Base-by-base conservation (phyloP, 2,113 vertebrate genomes). In the Platanista minor region DNA sequence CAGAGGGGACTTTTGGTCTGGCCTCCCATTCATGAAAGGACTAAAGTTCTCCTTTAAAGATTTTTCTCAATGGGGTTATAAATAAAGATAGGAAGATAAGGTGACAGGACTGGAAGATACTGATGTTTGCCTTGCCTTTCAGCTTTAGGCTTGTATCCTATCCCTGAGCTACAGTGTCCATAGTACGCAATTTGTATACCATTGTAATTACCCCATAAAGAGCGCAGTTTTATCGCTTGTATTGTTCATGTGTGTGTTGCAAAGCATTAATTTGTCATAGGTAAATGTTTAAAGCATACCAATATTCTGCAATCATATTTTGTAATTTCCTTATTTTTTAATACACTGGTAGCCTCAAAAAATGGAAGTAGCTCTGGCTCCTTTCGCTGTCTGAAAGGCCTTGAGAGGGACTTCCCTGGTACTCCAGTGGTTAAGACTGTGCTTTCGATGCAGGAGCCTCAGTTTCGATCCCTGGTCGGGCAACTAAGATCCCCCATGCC, bases 271-370 rank as follows among this genome's bases (percentile, higher is more conserved):
- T 61, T n/a, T 74, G 54, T 81, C 80, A 52, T 13, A 67, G 10
- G 20, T 81, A 74, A 75, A 66, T n/a, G 36, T 93, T 78, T 94
- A 85, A 85, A 89, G 59, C 27, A 57, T n/a, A 74, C n/a, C 72
- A 74, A 52, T 77, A 72, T 78, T 87, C 69, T 72, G 54, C 54
- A 86, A 91, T 49, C 27, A 64, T 41, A 61, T 84, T 94, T 90
- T 92, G 87, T 27, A 95, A 96, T 92, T 80, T 96, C 96, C 82
- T 95, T 72, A 39, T 43, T 94, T 92, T 80, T 91, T 83, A 86
- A 75, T 94, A 74, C 41, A 46, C 10, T 36, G 21, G 31, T 23
- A 52, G 69, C 29, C 83, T 62, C 39, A n/a, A 59, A 91, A 88
- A 80, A 36, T 52, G 64, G 64, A 95, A 95, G 49, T 43, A 33